A percentile compares a stretch with the other conserved stretches of the same genome.
Evolutionary conservation across 37 sponge, comb jelly and placozoan species (phyloP).

Genomic region (Sycon ciliatum): DNA sequence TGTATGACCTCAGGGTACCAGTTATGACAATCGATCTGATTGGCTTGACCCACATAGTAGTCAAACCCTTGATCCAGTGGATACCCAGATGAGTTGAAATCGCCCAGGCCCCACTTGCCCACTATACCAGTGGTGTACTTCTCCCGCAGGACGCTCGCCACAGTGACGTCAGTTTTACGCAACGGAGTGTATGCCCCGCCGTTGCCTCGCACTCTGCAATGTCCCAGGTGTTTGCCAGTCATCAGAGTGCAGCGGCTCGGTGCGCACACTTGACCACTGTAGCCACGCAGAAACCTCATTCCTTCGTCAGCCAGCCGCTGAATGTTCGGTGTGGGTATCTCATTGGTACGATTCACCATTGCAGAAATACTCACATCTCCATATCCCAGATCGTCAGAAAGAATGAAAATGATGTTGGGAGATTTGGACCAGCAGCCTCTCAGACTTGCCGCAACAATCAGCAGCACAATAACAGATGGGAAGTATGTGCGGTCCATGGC

Average conservation of each 20-base stretch:
- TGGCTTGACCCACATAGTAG: constrained; percentile 21
- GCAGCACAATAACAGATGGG: no score
- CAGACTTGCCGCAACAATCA: no score
- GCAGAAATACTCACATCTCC: constrained; percentile 32
- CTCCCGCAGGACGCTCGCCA: constrained; percentile 23
- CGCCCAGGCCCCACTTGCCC: constrained; percentile 43
- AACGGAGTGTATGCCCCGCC: no score
- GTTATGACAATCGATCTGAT: constrained; percentile 26
- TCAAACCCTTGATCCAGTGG: constrained; percentile 34
- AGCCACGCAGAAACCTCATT: constrained; percentile 31
- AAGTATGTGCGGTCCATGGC: no score
- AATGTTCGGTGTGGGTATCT: constrained; percentile 33
- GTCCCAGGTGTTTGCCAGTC: constrained; percentile 36
- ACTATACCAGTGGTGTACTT: constrained; percentile 31
- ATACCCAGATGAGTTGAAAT: not conserved
- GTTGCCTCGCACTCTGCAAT: constrained; percentile 35
- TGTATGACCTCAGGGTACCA: constrained; percentile 29
- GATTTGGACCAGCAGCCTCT: no score
- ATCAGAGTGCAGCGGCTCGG: constrained; percentile 42
- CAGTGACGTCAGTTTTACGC: constrained; percentile 29
- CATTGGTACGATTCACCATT: constrained; percentile 21
- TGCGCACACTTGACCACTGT: constrained; percentile 39
- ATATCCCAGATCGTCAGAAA: constrained; percentile 38
- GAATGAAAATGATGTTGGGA: no score
- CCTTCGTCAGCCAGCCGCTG: constrained; percentile 13